Base-by-base conservation (phyloP, 2,888 invertebrate species). In the Acrobasis suavella region DNA sequence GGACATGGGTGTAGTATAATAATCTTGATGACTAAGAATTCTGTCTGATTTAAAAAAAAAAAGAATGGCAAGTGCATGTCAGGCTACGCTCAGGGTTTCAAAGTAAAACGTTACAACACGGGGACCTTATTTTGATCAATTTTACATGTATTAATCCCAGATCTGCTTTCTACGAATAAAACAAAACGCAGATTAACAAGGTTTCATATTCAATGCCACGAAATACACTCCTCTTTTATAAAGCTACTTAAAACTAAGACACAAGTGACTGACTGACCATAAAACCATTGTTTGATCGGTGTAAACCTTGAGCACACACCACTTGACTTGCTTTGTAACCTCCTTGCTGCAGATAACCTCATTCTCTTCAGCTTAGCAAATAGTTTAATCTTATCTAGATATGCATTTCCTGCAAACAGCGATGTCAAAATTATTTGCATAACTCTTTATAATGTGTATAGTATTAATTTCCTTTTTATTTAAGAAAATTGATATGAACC, bases 271-370 rank as follows among this genome's bases (percentile, higher is more conserved):
- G n/a, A 14, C 46, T 14, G 12, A 46, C 9, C 46, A 46, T 46
- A 14, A 46, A 38, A 22, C 17, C 52, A 32, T 56, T 56, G 56
- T 56, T 56, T 56, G 17, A 16, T 17, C 15, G n/a, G 42, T 9
- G 56, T 56, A 56, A 56, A 46, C 56, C n/a, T 56, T 5, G 14
- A 14, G n/a, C 1, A 46, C 46, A 46, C 46, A 46, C 1, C 7
- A n/a, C 46, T 14, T n/a, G 46, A 42, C 37, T 39, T 17, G 32
- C 14, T 50, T 9, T n/a, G n/a, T 32, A 52, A 22, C 32, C 22
- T 56, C 39, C 17, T 56, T 42, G 56, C 10, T 42, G 22, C 22
- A 56, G 56, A 56, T 56, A 56, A 56, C 56, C 56, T 56, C 56
- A 22, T 56, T 56, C 42, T 42, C 2, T 17, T 17, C 56, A 42